Percentiles rank a stretch among this genome's conserved stretches.
Evolutionary conservation across 2,113 vertebrate species (phyloP).

Genomic region (Vidua chalybeata): DNA sequence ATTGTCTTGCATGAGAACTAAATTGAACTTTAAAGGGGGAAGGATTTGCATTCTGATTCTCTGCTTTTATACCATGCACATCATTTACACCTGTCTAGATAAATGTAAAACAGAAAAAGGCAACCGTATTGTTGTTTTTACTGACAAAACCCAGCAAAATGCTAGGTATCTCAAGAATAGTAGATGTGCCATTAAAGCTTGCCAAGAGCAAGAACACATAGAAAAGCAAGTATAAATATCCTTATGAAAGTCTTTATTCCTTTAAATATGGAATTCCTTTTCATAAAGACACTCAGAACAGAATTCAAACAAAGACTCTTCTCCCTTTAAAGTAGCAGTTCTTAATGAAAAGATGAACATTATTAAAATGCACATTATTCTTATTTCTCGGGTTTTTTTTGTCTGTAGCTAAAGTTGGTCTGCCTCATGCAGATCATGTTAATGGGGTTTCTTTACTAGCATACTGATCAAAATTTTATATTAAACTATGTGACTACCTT

Average conservation of each 20-base stretch:
- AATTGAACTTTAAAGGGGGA: not conserved
- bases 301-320: not conserved
- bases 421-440: not conserved
- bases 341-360: not conserved
- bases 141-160: not conserved
- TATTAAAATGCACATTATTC: not conserved
- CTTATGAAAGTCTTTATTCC: not conserved
- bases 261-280: not conserved
- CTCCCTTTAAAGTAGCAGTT: not conserved
- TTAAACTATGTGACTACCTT: not conserved
- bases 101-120: not conserved
- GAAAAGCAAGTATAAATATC: not conserved
- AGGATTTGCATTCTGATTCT: not conserved
- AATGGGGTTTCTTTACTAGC: not conserved
- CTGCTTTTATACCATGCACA: not conserved
- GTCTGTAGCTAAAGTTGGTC: not conserved
- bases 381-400: not conserved
- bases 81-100: not conserved
- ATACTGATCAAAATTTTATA: not conserved
- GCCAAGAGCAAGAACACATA: not conserved
- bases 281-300: not conserved
- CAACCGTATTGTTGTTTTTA: not conserved
- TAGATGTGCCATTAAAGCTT: not conserved
- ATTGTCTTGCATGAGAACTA: not conserved
- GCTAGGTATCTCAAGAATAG: not conserved